A percentile compares a stretch with the other conserved stretches of the same genome.
These are phyloP conservation scores for Poecilobothrus nobilitatus DNA, from an alignment of 2,888 invertebrate genomes.

Conservation along the genomic window DNA sequence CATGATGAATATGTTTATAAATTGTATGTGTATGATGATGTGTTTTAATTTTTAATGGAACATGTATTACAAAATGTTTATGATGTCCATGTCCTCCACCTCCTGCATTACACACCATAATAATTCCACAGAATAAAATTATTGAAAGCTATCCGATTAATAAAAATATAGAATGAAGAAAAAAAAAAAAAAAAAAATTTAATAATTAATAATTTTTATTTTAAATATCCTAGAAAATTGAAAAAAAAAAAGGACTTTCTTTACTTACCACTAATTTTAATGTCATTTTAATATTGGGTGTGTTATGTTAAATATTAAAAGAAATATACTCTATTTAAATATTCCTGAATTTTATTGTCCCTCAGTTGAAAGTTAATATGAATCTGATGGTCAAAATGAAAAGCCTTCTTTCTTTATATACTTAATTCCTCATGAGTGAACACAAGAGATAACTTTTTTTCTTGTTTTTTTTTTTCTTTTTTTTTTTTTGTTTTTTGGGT, in stretches of 20 bases:
- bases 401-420: slow-evolving; percentile 20
- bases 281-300: slow-evolving; percentile 38
- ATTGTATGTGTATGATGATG: slow-evolving; percentile 67
- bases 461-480: no score
- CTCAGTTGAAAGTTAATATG: slow-evolving; percentile 25
- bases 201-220: slow-evolving; percentile 11
- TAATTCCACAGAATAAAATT: slow-evolving; percentile 44
- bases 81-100: slow-evolving; percentile 49
- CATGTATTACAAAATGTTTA: slow-evolving; percentile 69
- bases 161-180: neutral
- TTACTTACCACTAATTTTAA: slow-evolving; percentile 48
- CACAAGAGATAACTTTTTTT: slow-evolving; percentile 9
- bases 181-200: slow-evolving; percentile 24
- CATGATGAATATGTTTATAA: slow-evolving; percentile 62
- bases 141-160: slow-evolving; percentile 25
- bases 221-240: neutral
- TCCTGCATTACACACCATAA: slow-evolving; percentile 40
- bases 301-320: neutral
- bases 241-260: no score
- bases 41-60: slow-evolving; percentile 66
- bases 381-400: slow-evolving; percentile 38
- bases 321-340: neutral
- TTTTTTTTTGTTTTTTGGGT: no score
- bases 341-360: neutral
- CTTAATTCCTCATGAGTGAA: slow-evolving; percentile 21